These are phyloP conservation scores for Trichoplusia ni DNA, from an alignment of 1,140 invertebrate genomes.

Conservation along the genomic window DNA sequence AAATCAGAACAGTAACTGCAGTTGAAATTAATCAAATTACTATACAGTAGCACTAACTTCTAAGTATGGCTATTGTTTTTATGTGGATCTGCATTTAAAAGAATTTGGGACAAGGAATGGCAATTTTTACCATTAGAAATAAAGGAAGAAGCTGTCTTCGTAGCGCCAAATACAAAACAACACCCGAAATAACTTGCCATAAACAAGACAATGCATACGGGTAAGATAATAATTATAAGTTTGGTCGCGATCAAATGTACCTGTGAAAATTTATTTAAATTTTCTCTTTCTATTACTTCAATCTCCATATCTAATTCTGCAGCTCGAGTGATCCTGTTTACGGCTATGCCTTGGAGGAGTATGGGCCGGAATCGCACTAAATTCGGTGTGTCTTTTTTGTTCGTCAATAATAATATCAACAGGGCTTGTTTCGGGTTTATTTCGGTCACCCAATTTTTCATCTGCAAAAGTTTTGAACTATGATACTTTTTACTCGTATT, in stretches of 20 bases:
- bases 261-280: slow-evolving; percentile 53
- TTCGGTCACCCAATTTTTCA: slow-evolving; percentile 65
- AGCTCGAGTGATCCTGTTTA: slow-evolving; percentile 65
- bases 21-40: too few relatives aligned
- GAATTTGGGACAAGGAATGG: too few relatives aligned
- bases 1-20: too few relatives aligned
- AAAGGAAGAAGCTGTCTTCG: too few relatives aligned
- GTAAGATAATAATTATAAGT: not conserved
- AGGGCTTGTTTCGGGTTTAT: slow-evolving; percentile 65
- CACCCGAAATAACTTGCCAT: too few relatives aligned
- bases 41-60: too few relatives aligned
- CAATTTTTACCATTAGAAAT: too few relatives aligned
- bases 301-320: slow-evolving; percentile 73
- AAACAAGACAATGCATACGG: too few relatives aligned
- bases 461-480: slow-evolving; percentile 59
- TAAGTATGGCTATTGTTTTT: too few relatives aligned
- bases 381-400: slow-evolving; percentile 69
- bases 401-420: slow-evolving; percentile 59
- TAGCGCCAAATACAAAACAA: too few relatives aligned
- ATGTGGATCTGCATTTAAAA: too few relatives aligned
- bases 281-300: slow-evolving; percentile 71
- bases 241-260: slow-evolving; percentile 36
- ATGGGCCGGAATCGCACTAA: slow-evolving; percentile 56
- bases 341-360: slow-evolving; percentile 68
- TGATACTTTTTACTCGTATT: too few relatives aligned